Conservation (phyloP, 2,797 vertebrate species). For the Peromyscus eremicus region DNA sequence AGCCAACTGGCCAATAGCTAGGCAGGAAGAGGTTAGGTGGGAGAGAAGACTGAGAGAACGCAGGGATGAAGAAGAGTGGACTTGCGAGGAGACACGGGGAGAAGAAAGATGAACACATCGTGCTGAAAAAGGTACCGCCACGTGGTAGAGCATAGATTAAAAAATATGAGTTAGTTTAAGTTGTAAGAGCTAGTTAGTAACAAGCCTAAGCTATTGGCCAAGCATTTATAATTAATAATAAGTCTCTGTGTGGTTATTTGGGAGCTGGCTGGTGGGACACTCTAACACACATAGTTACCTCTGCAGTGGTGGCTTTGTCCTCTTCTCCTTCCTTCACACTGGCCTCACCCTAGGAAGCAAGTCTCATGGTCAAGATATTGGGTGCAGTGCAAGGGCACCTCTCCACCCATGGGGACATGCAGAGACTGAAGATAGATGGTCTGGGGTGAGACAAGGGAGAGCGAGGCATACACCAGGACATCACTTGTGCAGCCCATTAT, state of each 20-base stretch:
- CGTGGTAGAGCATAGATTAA: background rate
- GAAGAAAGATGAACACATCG: background rate
- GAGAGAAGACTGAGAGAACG: background rate
- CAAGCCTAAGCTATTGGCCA: background rate
- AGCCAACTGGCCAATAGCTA: background rate
- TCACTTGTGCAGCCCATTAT: background rate
- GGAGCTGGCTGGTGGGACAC: background rate
- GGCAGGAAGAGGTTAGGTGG: background rate
- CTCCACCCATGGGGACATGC: background rate
- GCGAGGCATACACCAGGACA: background rate
- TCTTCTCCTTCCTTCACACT: slow-evolving; percentile 30
- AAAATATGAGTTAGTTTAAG: background rate
- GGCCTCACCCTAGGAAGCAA: slow-evolving; percentile 72
- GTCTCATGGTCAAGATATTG: rapidly evolving
- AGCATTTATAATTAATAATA: background rate
- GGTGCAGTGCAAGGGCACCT: rapidly evolving
- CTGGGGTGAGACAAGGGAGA: background rate
- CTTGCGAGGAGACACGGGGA: background rate
- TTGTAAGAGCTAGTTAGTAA: background rate
- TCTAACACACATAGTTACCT: slow-evolving; percentile 56
- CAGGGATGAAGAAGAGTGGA: background rate
- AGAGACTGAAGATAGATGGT: background rate
- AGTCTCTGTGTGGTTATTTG: background rate
- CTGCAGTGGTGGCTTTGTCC: background rate
- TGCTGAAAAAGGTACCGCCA: background rate